phyloP scores from a whole-genome alignment of 2,113 vertebrate species.

The Sylvietta virens region DNA sequence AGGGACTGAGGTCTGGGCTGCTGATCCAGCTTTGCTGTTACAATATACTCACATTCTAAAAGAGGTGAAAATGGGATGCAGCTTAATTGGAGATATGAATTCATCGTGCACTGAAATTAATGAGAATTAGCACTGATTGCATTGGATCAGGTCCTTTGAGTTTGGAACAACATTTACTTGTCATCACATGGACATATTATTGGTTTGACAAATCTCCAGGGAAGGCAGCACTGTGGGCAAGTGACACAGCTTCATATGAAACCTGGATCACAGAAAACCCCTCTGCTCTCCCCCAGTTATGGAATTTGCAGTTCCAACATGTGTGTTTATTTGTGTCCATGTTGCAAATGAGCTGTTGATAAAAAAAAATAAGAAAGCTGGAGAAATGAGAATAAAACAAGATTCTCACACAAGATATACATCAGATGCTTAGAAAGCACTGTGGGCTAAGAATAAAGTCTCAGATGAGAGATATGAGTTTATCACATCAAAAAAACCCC shows the following conservation, averaged over 20 bases:
- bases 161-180: neutral
- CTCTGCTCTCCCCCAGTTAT: neutral
- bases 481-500: neutral
- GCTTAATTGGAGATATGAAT: neutral
- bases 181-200: neutral
- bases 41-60: neutral
- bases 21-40: neutral
- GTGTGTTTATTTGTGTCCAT: neutral
- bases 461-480: neutral
- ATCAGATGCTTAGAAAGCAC: neutral
- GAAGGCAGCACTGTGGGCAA: neutral
- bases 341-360: neutral
- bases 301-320: neutral
- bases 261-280: neutral
- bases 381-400: neutral
- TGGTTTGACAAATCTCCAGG: neutral
- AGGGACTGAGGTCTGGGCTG: neutral
- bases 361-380: constrained; percentile 1
- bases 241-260: rapidly evolving
- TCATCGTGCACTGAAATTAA: neutral
- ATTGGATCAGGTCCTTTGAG: neutral
- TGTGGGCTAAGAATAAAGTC: neutral
- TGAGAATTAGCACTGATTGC: neutral
- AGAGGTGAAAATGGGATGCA: neutral
- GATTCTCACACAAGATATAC: neutral